Conservation (phyloP, 2,113 vertebrate species). For the Stigmatopora nigra region DNA sequence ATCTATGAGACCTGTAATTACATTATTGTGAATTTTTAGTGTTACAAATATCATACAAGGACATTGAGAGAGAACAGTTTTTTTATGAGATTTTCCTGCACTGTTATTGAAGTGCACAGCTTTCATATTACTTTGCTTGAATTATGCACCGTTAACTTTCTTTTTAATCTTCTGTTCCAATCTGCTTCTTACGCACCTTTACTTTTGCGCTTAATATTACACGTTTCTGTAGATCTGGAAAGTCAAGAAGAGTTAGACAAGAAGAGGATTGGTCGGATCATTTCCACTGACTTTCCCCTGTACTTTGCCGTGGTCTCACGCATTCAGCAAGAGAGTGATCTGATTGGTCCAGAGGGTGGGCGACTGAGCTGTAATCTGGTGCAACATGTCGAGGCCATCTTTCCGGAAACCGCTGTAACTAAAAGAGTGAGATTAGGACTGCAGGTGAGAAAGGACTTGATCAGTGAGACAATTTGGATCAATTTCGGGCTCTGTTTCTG, state of each 20-base stretch:
- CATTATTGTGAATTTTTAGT: constrained; percentile 21
- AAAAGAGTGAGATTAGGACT: constrained; percentile 88
- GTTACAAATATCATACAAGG: constrained; percentile 12
- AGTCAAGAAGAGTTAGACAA: constrained; percentile 90
- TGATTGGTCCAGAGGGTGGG: constrained; percentile 88
- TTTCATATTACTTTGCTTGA: not conserved
- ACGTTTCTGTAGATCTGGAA: constrained; percentile 76
- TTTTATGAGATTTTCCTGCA: not conserved
- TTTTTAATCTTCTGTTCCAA: not conserved
- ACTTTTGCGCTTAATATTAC: not conserved
- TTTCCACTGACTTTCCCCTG: constrained; percentile 93
- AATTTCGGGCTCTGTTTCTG: not conserved
- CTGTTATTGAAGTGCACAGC: not conserved
- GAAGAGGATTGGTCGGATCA: constrained; percentile 88
- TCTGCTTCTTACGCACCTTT: not conserved
- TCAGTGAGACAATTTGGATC: not conserved
- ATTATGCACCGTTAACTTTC: not conserved
- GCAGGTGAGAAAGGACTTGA: constrained; percentile 72
- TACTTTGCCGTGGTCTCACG: constrained; percentile 97
- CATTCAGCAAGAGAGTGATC: constrained; percentile 89
- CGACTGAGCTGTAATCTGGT: constrained; percentile 81
- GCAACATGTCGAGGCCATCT: constrained; percentile 87
- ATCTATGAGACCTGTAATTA: constrained; percentile 3
- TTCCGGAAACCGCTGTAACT: constrained; percentile 88
- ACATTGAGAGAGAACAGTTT: not conserved